These are phyloP conservation scores for Lymantria dispar DNA, from an alignment of 2,888 invertebrate species.

Conservation along the genomic window DNA sequence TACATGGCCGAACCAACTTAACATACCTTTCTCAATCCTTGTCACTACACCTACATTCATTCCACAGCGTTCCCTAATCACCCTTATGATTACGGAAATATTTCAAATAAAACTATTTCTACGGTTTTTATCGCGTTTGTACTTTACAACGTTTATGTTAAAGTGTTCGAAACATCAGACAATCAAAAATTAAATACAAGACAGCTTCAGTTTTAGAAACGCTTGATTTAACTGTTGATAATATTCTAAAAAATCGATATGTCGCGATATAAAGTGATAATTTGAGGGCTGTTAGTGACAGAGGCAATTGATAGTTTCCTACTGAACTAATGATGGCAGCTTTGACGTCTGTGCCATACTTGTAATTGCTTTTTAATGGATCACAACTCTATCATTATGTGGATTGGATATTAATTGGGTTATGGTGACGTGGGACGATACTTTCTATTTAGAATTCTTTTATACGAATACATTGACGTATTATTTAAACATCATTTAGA, in stretches of 20 bases:
- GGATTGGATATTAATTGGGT: slow-evolving; percentile 6
- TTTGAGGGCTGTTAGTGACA: slow-evolving; percentile 8
- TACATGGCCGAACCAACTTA: too few relatives aligned
- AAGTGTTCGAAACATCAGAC: too few relatives aligned
- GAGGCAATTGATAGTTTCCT: slow-evolving; percentile 11
- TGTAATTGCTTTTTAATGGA: slow-evolving; percentile 31
- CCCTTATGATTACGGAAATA: too few relatives aligned
- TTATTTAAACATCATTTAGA: too few relatives aligned
- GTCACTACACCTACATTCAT: too few relatives aligned
- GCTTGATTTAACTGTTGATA: neutral
- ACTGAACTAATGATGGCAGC: slow-evolving; percentile 18
- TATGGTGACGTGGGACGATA: slow-evolving; percentile 1
- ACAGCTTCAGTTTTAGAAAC: slow-evolving; percentile 6
- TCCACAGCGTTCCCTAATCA: too few relatives aligned
- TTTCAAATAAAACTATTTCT: too few relatives aligned
- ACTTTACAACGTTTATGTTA: too few relatives aligned
- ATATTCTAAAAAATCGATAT: slow-evolving; percentile 8
- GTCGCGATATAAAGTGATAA: slow-evolving; percentile 7
- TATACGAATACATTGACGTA: too few relatives aligned
- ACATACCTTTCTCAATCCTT: too few relatives aligned
- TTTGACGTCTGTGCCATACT: slow-evolving; percentile 24
- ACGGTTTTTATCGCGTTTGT: too few relatives aligned
- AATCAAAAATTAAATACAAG: too few relatives aligned
- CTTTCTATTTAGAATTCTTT: neutral
- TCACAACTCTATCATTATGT: slow-evolving; percentile 17